Conservation (phyloP, 1,140 invertebrate species). For the Drosophila equinoxialis region DNA sequence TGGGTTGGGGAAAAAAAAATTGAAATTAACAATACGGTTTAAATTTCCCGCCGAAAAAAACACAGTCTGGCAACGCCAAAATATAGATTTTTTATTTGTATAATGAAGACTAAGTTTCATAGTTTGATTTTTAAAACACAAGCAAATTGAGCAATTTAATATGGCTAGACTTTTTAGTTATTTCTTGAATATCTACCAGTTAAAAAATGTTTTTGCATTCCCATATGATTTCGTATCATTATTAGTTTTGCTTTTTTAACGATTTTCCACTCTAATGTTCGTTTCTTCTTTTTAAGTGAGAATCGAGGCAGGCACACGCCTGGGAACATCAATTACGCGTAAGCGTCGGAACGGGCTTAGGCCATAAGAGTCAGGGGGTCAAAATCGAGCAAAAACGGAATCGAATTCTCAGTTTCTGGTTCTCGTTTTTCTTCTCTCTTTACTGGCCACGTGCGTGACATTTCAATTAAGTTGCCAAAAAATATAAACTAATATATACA, state of each 20-base stretch:
- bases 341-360: constrained; percentile 59
- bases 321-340: constrained; percentile 61
- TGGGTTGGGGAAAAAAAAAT: too few species aligned
- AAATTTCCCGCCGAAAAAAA: too few species aligned
- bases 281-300: constrained; percentile 10
- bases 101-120: too few species aligned
- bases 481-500: constrained; percentile 24
- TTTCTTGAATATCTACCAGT: background rate
- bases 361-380: constrained; percentile 38
- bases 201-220: too few species aligned
- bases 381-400: constrained; percentile 26
- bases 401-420: constrained; percentile 18
- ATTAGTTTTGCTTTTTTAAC: background rate
- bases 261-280: constrained; percentile 14
- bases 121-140: too few species aligned
- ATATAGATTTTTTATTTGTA: too few species aligned
- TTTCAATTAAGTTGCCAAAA: constrained; percentile 65
- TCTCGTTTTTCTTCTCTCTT: background rate
- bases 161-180: too few species aligned
- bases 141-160: too few species aligned
- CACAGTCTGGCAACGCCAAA: too few species aligned
- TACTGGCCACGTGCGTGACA: constrained; percentile 53
- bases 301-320: constrained; percentile 11
- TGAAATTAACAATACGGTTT: too few species aligned
- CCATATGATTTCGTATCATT: background rate